Percentiles rank a stretch among this genome's conserved stretches.
phyloP scores from a whole-genome alignment of 2,797 vertebrate species.

The Hemitrygon akajei region DNA sequence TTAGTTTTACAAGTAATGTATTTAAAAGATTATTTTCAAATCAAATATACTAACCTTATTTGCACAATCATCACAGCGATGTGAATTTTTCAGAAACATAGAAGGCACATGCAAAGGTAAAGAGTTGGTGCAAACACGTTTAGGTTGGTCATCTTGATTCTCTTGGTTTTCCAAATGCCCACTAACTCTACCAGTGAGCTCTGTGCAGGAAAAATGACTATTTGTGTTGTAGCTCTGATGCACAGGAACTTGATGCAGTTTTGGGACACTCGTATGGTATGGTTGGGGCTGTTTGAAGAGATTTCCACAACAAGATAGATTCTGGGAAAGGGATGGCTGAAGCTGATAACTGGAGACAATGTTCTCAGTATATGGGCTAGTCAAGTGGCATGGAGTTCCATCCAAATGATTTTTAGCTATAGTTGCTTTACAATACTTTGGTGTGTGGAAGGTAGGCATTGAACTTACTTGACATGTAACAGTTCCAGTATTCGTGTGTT shows the following conservation, averaged over 20 bases:
- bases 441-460: constrained; percentile 54
- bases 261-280: constrained; percentile 57
- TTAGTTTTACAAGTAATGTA: neutral
- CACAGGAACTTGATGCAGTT: constrained; percentile 58
- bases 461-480: constrained; percentile 66
- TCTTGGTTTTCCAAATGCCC: constrained; percentile 59
- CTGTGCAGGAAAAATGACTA: constrained; percentile 60
- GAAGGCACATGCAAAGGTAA: constrained; percentile 77
- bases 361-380: constrained; percentile 59
- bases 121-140: constrained; percentile 78
- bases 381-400: constrained; percentile 52
- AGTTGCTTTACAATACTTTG: constrained; percentile 56
- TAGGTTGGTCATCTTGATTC: constrained; percentile 55
- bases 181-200: constrained; percentile 54
- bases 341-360: constrained; percentile 57
- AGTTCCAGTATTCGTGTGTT: constrained; percentile 57
- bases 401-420: constrained; percentile 51
- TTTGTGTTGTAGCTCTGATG: constrained; percentile 58
- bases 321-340: constrained; percentile 47
- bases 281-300: constrained; percentile 59
- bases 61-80: constrained; percentile 83
- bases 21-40: constrained; percentile 39
- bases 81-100: constrained; percentile 77
- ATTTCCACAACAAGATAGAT: constrained; percentile 73
- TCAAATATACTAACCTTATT: constrained; percentile 77